phyloP scores from a whole-genome alignment of 2,797 vertebrate species.

The Gila robusta region DNA sequence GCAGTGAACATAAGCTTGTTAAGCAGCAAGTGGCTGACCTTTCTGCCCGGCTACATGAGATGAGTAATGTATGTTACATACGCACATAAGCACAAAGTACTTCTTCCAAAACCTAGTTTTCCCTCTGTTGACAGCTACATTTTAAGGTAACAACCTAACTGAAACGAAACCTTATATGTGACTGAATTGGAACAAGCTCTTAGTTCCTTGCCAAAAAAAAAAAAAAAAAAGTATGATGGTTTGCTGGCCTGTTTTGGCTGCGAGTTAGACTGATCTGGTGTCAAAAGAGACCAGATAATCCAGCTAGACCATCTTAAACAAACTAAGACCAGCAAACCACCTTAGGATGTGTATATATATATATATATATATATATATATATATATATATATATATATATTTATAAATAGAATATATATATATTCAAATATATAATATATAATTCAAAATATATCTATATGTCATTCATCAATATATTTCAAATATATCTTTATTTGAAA shows the following conservation, averaged over 20 bases:
- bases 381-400: no score
- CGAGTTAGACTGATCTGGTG: not conserved
- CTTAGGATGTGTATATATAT: no score
- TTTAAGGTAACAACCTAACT: slow-evolving; percentile 11
- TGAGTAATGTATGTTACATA: slow-evolving; percentile 79
- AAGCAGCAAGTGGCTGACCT: slow-evolving; percentile 87
- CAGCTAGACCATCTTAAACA: not conserved
- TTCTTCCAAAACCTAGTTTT: slow-evolving; percentile 7
- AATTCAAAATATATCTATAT: no score
- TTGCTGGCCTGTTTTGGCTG: not conserved
- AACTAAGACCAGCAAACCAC: not conserved
- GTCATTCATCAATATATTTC: no score
- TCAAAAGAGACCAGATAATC: not conserved
- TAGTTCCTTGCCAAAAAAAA: not conserved
- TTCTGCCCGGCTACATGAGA: slow-evolving; percentile 81
- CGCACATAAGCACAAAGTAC: not conserved
- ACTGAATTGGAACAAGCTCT: not conserved
- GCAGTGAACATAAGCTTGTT: slow-evolving; percentile 83
- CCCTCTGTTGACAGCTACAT: not conserved
- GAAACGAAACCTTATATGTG: not conserved
- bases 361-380: no score
- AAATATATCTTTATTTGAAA: no score
- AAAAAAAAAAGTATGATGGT: not conserved
- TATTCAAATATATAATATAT: no score
- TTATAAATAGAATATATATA: no score